phyloP scores from a whole-genome alignment of 2,888 invertebrate species.

The Erebia palarica region DNA sequence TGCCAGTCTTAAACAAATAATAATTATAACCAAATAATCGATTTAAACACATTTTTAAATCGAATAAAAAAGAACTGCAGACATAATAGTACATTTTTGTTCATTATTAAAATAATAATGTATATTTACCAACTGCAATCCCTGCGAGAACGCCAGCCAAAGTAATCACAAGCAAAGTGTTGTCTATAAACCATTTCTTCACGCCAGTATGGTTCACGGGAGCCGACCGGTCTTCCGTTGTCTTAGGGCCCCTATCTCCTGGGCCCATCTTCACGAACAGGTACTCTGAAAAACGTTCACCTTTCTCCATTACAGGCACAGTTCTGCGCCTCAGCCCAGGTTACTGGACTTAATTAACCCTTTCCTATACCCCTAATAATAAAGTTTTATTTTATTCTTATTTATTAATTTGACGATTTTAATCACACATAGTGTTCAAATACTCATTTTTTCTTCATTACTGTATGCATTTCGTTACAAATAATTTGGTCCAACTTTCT shows the following conservation, averaged over 20 bases:
- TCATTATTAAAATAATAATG: not conserved
- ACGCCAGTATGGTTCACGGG: constrained; percentile 85
- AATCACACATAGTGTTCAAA: not conserved
- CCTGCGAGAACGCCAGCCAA: constrained; percentile 90
- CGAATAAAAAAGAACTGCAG: no score
- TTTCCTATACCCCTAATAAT: constrained; percentile 25
- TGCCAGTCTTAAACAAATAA: no score
- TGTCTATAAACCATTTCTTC: constrained; percentile 87
- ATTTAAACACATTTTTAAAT: no score
- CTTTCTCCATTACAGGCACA: constrained; percentile 82
- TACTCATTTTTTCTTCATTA: constrained; percentile 1
- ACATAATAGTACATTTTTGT: no score
- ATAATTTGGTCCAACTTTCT: not conserved
- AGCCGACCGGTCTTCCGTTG: constrained; percentile 84
- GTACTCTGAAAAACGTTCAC: constrained; percentile 89
- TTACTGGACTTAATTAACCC: constrained; percentile 46
- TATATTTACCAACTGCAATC: constrained; percentile 84
- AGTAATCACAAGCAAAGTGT: constrained; percentile 90
- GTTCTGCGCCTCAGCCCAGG: constrained; percentile 53
- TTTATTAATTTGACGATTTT: constrained; percentile 17
- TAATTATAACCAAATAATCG: no score
- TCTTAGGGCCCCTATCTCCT: constrained; percentile 83
- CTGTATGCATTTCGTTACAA: not conserved
- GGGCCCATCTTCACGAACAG: constrained; percentile 91
- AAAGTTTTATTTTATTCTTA: constrained; percentile 21